A percentile compares a stretch with the other conserved stretches of the same genome.
phyloP scores from a whole-genome alignment of 2,888 invertebrate genomes.

The Drosophila infuscata region DNA sequence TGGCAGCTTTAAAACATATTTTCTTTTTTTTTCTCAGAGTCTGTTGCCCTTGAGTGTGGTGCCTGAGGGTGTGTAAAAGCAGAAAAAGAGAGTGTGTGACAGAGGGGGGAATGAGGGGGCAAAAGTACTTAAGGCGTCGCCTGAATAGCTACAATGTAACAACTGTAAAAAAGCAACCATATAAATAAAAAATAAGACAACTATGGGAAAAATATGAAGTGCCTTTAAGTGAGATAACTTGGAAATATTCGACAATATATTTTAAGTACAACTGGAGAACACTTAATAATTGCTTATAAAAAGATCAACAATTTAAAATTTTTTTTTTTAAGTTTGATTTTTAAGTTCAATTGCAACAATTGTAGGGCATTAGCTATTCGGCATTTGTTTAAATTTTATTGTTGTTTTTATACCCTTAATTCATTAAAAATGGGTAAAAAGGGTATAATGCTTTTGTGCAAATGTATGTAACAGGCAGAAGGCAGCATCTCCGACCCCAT shows the following conservation, averaged over 20 bases:
- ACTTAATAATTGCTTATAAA: not conserved
- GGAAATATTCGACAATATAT: not conserved
- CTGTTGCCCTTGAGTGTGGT: slow-evolving; percentile 36
- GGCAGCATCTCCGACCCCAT: no score
- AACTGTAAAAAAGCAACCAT: not conserved
- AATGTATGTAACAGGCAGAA: no score
- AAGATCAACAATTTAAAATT: not conserved
- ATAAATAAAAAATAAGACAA: not conserved
- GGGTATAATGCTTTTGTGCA: no score
- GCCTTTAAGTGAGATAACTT: not conserved
- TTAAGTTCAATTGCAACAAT: not conserved
- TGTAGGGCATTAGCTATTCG: slow-evolving; percentile 22
- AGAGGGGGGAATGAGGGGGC: not conserved
- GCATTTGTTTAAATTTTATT: not conserved
- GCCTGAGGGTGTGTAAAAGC: slow-evolving; percentile 16
- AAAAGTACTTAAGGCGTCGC: slow-evolving; percentile 3
- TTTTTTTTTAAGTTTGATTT: no score
- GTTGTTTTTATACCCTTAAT: not conserved
- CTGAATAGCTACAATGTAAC: slow-evolving; percentile 16
- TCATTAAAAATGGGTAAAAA: no score
- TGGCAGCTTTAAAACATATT: slow-evolving; percentile 6
- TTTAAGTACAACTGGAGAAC: not conserved
- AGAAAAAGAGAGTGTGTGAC: not conserved
- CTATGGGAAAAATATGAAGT: slow-evolving; percentile 6
- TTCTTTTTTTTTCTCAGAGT: not conserved